Base-by-base conservation (phyloP, 1,140 invertebrate species). In the Zaprionus ornatus region DNA sequence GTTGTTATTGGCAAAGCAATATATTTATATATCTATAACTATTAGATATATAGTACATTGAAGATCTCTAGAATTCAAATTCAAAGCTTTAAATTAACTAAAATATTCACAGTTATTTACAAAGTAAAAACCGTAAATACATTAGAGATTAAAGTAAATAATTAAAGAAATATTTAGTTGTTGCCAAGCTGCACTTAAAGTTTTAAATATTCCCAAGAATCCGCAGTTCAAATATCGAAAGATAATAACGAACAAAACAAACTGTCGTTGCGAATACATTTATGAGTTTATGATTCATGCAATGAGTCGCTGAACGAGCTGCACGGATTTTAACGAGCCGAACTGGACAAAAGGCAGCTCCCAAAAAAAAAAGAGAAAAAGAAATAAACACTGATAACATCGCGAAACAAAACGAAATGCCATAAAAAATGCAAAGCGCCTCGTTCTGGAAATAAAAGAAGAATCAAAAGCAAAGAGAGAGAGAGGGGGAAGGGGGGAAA, bases 261-360 rank as follows among this genome's bases (percentile, higher is more conserved):
- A 73, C 37, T 61, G 50, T 52, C 25, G 45, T 19, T 57, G 35
- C 37, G 40, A 61, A 60, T 65, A 67, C 40, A 29, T 75, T 65
- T 71, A 71, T 71, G 60, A 21, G 23, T 59, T 70, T 71, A 71
- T 75, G 73, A 75, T 64, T 75, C 73, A 75, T 52, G 25, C 60
- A 64, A 57, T 80, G 77, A 80, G 74, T 74, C 72, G 79, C 48
- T 50, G 17, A 60, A n/a, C 59, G n/a, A 63, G 66, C 61, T 71
- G 74, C 52, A 59, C 62, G 52, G 61, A 79, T 52, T 82, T 85
- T 86, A 85, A 85, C 85, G 82, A 79, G 75, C 82, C 45, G 15
- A 62, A 52, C 55, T 73, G 37, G 25, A 59, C 54, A 69, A 74
- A 60, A 63, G 70, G 42, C 50, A 55, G 50, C 17, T 40, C 65